Evolutionary conservation across 2,888 invertebrate genomes (phyloP).

Genomic region (Calliscelio sp.): DNA sequence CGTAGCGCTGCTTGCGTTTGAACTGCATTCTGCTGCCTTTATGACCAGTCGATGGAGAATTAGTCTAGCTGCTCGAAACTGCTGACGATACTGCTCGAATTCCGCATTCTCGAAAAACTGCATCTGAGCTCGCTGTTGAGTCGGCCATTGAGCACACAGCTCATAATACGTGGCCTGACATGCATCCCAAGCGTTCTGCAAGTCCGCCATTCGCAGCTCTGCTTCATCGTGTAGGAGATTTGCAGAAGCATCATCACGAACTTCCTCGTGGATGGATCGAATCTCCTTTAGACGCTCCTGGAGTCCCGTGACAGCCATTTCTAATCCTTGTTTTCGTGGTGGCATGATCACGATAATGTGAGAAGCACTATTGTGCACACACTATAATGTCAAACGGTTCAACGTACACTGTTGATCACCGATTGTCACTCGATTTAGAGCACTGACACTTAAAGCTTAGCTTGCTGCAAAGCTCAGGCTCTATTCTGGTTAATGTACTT

Average conservation of each 20-base stretch:
- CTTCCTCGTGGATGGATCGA: not conserved
- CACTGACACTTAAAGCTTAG: too few relatives aligned
- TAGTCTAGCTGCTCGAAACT: not conserved
- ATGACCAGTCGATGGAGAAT: not conserved
- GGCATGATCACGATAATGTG: too few relatives aligned
- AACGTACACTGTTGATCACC: too few relatives aligned
- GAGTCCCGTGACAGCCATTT: constrained; percentile 1
- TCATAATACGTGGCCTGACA: constrained; percentile 1
- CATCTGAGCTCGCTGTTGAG: not conserved
- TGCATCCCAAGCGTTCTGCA: not conserved
- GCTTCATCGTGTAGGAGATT: not conserved
- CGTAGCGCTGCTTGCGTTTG: too few relatives aligned
- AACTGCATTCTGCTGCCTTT: too few relatives aligned
- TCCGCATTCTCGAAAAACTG: constrained; percentile 1
- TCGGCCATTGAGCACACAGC: not conserved
- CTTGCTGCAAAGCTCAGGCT: too few relatives aligned
- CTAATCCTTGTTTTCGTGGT: not conserved
- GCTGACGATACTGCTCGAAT: not conserved
- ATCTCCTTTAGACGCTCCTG: not conserved
- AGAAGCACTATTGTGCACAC: too few relatives aligned
- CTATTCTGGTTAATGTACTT: too few relatives aligned
- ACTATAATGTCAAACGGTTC: too few relatives aligned
- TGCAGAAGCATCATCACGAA: not conserved
- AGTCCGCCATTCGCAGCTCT: not conserved
- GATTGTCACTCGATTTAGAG: too few relatives aligned